Base-by-base conservation (phyloP, 2,888 invertebrate genomes). In the Erebia palarica region DNA sequence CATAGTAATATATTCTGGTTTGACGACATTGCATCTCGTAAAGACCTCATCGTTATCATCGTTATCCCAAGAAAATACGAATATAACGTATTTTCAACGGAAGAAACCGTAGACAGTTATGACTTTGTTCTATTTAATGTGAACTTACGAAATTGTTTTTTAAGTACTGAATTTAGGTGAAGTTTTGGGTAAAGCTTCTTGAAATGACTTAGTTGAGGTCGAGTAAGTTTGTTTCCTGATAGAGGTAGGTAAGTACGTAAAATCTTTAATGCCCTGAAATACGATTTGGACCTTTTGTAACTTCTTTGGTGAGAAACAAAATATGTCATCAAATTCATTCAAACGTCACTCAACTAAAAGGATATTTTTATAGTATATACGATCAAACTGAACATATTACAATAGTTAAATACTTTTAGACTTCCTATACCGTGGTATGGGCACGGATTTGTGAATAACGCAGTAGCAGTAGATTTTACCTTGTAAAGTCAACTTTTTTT, bases 1-100 rank as follows among this genome's bases (percentile, higher is more conserved):
- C n/a, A 47, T 27, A 69, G 55, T 57, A 57, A 57, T 57, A 47
- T 63, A 63, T 63, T 63, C 63, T 63, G 63, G 63, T 63, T 63
- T 63, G 63, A 63, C 63, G 49, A 63, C 63, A 49, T 63, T 49
- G 63, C 21, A 63, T 44, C 63, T 49, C 21, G 21, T 49, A 63
- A 49, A 63, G 42, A 60, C 63, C 49, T 63, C 47, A 63, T 49
- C 47, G 49, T 63, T 63, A 63, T 63, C 47, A 63, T 63, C 49
- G 63, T 63, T 49, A 47, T 47, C 10, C 47, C 47, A 18, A 13
- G 58, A 58, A 44, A 47, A 57, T 18, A 57, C 21, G 21, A 57
- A 21, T 10, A 18, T 4, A 10, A 57, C 21, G 16, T 21, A 7
- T 57, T 21, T 57, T 11, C 18, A 1, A 16, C 9, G 13, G 11